These are phyloP conservation scores for Zele albiditarsus DNA, from an alignment of 2,888 invertebrate genomes.

Conservation along the genomic window DNA sequence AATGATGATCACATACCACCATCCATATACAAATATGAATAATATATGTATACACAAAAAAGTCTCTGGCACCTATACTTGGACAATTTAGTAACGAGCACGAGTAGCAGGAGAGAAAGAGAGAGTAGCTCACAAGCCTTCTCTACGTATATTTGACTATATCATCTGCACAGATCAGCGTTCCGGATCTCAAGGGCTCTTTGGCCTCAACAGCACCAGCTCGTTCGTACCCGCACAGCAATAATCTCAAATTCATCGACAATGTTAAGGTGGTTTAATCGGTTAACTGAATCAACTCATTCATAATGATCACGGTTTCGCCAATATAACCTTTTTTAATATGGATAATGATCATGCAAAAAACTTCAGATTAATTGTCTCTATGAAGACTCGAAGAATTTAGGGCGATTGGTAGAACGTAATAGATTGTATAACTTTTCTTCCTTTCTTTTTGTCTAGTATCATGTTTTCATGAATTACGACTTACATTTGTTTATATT, in stretches of 20 bases:
- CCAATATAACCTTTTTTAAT: too few relatives aligned
- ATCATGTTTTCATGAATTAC: too few relatives aligned
- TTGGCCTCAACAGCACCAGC: slow-evolving; percentile 19
- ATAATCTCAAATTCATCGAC: neutral
- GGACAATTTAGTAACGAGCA: neutral
- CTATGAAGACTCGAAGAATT: too few relatives aligned
- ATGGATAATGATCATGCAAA: too few relatives aligned
- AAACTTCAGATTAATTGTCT: too few relatives aligned
- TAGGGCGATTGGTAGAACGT: too few relatives aligned
- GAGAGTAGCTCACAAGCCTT: slow-evolving; percentile 5
- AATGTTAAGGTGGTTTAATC: neutral
- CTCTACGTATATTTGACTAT: slow-evolving; percentile 25
- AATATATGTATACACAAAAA: slow-evolving; percentile 1
- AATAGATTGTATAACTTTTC: too few relatives aligned
- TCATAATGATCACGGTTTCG: too few relatives aligned
- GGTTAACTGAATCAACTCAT: too few relatives aligned
- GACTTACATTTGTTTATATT: too few relatives aligned
- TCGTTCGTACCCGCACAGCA: neutral
- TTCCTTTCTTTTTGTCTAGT: too few relatives aligned
- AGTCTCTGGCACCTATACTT: neutral
- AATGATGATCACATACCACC: slow-evolving; percentile 3
- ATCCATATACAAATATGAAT: slow-evolving; percentile 16
- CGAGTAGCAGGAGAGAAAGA: neutral
- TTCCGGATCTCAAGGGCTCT: slow-evolving; percentile 7
- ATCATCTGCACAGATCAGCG: slow-evolving; percentile 7